Evolutionary conservation across 2,888 invertebrate species (phyloP).

Genomic region (Homarus gammarus): DNA sequence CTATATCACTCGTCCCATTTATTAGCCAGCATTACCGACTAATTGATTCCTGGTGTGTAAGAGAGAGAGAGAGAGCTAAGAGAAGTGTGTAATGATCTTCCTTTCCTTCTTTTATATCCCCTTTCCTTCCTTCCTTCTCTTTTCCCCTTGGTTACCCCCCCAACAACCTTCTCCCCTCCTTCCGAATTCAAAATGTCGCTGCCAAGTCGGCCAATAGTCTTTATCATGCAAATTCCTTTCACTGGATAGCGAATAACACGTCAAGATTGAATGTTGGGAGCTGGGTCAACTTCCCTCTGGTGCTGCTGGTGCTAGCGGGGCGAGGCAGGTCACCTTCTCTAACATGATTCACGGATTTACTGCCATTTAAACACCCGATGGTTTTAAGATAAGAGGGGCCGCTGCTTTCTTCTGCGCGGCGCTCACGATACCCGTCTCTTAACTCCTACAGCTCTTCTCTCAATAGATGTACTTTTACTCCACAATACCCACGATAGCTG

Average conservation of each 20-base stretch:
- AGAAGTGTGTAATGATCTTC: too few relatives aligned
- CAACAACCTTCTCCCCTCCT: neutral
- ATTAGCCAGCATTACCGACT: too few relatives aligned
- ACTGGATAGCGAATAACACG: constrained; percentile 27
- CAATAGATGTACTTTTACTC: too few relatives aligned
- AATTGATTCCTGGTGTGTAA: too few relatives aligned
- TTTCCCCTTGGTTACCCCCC: neutral
- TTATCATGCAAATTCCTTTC: constrained; percentile 27
- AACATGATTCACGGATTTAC: neutral
- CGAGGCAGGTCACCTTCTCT: neutral
- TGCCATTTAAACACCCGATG: neutral
- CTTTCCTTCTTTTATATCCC: neutral
- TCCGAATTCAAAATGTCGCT: constrained; percentile 23
- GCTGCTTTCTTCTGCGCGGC: too few relatives aligned
- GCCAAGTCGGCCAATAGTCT: constrained; percentile 23
- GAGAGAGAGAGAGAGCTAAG: too few relatives aligned
- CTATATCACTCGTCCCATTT: too few relatives aligned
- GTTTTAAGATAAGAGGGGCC: neutral
- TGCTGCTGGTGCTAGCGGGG: neutral
- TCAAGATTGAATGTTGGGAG: constrained; percentile 26
- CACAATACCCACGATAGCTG: too few relatives aligned
- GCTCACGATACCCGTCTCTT: too few relatives aligned
- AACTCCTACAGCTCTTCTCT: too few relatives aligned
- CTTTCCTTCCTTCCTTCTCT: neutral
- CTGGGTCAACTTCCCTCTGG: constrained; percentile 16